Conservation (phyloP, 2,113 vertebrate species). For the Lycocorax pyrrhopterus region DNA sequence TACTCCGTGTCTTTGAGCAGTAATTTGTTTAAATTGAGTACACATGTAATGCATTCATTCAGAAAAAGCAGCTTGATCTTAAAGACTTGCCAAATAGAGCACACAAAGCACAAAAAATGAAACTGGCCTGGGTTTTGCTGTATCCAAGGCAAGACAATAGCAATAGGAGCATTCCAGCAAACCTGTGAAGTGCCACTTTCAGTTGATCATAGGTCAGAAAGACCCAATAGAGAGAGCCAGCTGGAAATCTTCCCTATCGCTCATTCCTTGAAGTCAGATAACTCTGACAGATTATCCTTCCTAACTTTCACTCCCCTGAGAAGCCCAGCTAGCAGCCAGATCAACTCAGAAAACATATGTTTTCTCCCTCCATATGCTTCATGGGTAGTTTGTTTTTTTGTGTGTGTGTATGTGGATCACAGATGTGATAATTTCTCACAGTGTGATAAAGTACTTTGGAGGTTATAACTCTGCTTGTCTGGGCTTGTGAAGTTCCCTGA, state of each 20-base stretch:
- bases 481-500: background rate
- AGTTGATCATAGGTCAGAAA: background rate
- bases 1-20: background rate
- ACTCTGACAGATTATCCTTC: background rate
- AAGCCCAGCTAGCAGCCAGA: background rate
- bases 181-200: background rate
- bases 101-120: background rate
- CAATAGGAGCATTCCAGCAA: background rate
- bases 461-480: background rate
- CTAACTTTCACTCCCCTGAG: background rate
- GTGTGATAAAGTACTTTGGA: background rate
- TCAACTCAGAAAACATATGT: background rate
- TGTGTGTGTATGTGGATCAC: background rate
- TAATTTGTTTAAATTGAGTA: background rate
- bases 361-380: background rate
- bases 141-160: background rate
- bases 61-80: background rate
- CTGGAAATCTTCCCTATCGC: background rate
- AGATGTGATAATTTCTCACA: background rate
- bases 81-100: background rate
- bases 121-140: background rate
- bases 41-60: background rate
- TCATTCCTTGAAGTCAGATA: background rate
- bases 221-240: background rate
- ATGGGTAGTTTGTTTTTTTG: background rate